A percentile compares a stretch with the other conserved stretches of the same genome.
These are phyloP conservation scores for Maconellicoccus hirsutus DNA, from an alignment of 1,140 invertebrate genomes.

Conservation along the genomic window DNA sequence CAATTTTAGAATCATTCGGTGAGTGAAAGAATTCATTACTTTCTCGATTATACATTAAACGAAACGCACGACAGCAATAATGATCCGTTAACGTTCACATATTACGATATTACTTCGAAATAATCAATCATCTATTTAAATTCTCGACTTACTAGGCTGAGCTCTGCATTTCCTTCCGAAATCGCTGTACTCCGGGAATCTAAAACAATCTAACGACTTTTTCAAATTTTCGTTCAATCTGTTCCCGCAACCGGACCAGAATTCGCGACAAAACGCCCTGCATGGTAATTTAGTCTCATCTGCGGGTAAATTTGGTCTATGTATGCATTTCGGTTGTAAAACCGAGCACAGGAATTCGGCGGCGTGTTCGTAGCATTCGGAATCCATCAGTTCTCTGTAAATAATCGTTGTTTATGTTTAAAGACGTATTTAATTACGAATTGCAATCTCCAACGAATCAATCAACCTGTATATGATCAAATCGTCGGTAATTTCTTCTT, in stretches of 20 bases:
- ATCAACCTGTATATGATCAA: slow-evolving; percentile 59
- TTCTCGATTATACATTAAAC: too few species aligned
- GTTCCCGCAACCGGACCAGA: slow-evolving; percentile 66
- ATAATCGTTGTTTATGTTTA: not conserved
- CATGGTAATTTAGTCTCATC: slow-evolving; percentile 57
- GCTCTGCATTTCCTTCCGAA: slow-evolving; percentile 51
- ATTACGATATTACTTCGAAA: too few species aligned
- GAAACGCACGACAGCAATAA: too few species aligned
- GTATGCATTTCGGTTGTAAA: slow-evolving; percentile 59
- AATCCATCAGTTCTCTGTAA: slow-evolving; percentile 65
- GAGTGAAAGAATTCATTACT: too few species aligned
- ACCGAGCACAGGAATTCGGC: slow-evolving; percentile 76
- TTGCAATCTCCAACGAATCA: not conserved
- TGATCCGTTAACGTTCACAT: too few species aligned
- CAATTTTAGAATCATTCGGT: too few species aligned
- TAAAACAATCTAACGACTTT: slow-evolving; percentile 60
- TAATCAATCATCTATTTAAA: too few species aligned
- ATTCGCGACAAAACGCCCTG: slow-evolving; percentile 70
- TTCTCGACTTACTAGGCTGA: slow-evolving; percentile 52
- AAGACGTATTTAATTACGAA: not conserved
- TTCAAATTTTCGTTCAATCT: slow-evolving; percentile 56
- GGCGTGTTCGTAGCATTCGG: slow-evolving; percentile 71
- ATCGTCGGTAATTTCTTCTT: slow-evolving; percentile 57
- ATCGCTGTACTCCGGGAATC: slow-evolving; percentile 65
- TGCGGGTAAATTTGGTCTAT: slow-evolving; percentile 36